Base-by-base conservation (phyloP, 2,113 vertebrate species). In the Istiophorus platypterus region DNA sequence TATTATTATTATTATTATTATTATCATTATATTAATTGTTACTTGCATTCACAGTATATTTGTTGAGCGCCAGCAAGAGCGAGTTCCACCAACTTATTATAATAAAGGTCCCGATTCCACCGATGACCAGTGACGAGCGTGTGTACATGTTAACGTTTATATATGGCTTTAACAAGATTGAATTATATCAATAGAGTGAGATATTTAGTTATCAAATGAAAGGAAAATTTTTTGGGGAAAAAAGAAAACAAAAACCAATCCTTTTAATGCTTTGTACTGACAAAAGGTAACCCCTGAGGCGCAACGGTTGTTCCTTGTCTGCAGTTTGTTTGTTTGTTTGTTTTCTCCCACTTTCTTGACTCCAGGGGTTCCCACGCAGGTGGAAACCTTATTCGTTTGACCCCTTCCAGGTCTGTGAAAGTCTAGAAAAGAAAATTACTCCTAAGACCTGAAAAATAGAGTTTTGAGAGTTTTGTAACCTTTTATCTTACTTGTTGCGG, bases 1-100 rank as follows among this genome's bases (percentile, higher is more conserved):
- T 61, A 68, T 86, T 84, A 79, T 92, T 83, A 75, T 91, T 90
- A 91, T 92, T 96, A 90, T 93, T 84, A 92, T 94, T 85, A 85
- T 93, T 77, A 90, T 94, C 96, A 95, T 92, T 89, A 86, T 90
- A 80, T 90, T 90, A 82, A 89, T 92, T 92, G 85, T 93, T 94
- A 93, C 92, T 91, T 94, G 92, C 94, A 93, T 95, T 94, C 91
- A 94, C 92, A 94, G 86, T 94, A 92, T 95, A 94, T 95, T 93
- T 95, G 94, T 95, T 94, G 89, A 93, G 92, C 91, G 92, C 90
- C 92, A 92, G 93, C 90, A 72, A 90, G 85, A 92, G 91, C 84
- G 82, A 94, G 84, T 80, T 90, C 90, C 88, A 88, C 87, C 87
- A 45, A 89, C 75, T 90, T 86, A 78, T 83, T 85, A 90, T 88